phyloP scores from a whole-genome alignment of 2,113 vertebrate genomes.

The Paramormyrops kingsleyae region DNA sequence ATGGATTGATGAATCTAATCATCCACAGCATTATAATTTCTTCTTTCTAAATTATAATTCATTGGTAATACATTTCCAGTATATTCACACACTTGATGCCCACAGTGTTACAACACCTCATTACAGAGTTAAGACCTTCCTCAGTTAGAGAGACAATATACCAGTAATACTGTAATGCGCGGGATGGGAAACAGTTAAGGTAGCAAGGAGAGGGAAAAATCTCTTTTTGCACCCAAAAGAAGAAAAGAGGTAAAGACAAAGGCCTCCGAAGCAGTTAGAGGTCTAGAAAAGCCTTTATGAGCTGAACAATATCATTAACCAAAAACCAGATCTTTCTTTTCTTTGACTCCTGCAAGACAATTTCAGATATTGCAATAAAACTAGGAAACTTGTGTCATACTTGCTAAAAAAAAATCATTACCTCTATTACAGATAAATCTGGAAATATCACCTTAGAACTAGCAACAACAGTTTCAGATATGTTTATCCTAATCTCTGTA shows the following conservation, averaged over 20 bases:
- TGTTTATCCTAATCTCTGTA: background rate
- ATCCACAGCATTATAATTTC: background rate
- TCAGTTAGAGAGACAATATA: background rate
- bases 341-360: background rate
- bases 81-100: background rate
- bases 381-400: background rate
- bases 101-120: background rate
- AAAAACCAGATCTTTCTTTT: background rate
- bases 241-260: background rate
- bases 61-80: background rate
- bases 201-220: background rate
- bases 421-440: background rate
- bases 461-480: background rate
- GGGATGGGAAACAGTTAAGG: background rate
- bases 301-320: background rate
- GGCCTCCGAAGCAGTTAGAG: background rate
- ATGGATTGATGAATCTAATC: background rate
- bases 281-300: background rate
- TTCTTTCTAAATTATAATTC: too few species aligned
- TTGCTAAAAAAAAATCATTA: background rate
- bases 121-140: background rate
- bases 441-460: background rate
- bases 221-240: background rate
- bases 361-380: background rate
- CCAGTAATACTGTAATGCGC: background rate